Base-by-base conservation (phyloP, 1,140 invertebrate genomes). In the Diachasmimorpha longicaudata region DNA sequence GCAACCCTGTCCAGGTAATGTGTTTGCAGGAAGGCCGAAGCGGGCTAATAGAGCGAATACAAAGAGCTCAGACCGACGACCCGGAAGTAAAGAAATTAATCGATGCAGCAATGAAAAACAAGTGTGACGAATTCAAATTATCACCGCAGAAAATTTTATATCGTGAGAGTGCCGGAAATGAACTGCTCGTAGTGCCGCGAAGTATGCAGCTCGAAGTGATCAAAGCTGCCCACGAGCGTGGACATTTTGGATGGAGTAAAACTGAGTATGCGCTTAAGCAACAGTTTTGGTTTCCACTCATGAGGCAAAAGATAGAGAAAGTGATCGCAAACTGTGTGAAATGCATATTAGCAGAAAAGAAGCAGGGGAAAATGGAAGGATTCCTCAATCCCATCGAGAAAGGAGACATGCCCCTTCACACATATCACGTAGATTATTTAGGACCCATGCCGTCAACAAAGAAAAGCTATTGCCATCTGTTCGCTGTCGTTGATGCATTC, bases 391-490 rank as follows among this genome's bases (percentile, higher is more conserved):
- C 80, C 0, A 81, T 87, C 9, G 77, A 79, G 0, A 86, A 77
- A 58, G 75, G 74, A 36, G 71, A 39, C 21, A 42, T 42, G 6
- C 77, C 79, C 21, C 70, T 75, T 23, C 70, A 80, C 16, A 79
- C 79, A 16, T 77, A 70, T 48, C 77, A 80, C 16, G 23, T 79
- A 4, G 77, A 80, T 55, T 71, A 78, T 48, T 21, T 80, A 42
- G 79, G 74, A 42, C 85, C 87, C 5, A 72, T 88, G 48, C 72
- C 79, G 9, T 68, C 78, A 1, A 86, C 85, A 0, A 79, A 80
- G n/a, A 89, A 89, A 55, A 78, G 79, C 8, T 89, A 90, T 73
- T 83, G 84, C 44, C 79, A 89, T 72, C 81, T 89, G 46, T 70
- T 71, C 0, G 82, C 78, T 0, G 77, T 89, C 0, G 78, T 87